Base-by-base conservation (phyloP, 2,797 vertebrate genomes). In the Hoplostethus mediterraneus region DNA sequence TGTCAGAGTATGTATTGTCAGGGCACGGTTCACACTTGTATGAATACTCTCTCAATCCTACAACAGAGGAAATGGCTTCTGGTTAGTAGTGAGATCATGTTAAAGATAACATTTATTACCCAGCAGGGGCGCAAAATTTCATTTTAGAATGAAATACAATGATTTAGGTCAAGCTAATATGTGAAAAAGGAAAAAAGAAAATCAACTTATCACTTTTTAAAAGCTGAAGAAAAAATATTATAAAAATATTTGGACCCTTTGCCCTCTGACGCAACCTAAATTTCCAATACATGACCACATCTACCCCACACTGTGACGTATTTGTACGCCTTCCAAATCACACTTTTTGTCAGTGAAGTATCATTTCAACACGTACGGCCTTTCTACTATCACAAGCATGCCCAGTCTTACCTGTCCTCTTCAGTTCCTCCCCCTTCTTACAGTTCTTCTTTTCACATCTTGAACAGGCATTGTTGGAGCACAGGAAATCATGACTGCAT, bases 11-110 rank as follows among this genome's bases (percentile, higher is more conserved):
- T 45, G 45, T 49, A 25, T 84, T 30, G 21, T 60, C 10, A 6
- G 2, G 7, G 14, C 94, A 94, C 4, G 60, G 42, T 60, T 78
- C 38, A 82, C 94, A 94, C 0, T 5, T 0, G 67, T 91, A 94
- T 0, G 1, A 47, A 74, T 82, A 90, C 0, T 56, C 2, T 5
- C 0, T 64, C 44, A 49, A 1, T 6, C 12, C 30, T 45, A 1
- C 2, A 21, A 0, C 5, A 0, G 0, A 5, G 5, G 30, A 0
- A 11, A 2, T 8, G 0, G 4, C 60, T 86, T 66, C 21, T 49
- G 30, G 62, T 63, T 38, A 63, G 33, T 40, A 25, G 16, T n/a
- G 13, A 48, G 4, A 13, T 9, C 17, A 25, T 3, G n/a, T 44
- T 21, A 21, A 21, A 21, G 21, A 21, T 21, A 21, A 21, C 21